These are phyloP conservation scores for Melikaiella ostensackeni DNA, from an alignment of 2,888 invertebrate species.

Conservation along the genomic window DNA sequence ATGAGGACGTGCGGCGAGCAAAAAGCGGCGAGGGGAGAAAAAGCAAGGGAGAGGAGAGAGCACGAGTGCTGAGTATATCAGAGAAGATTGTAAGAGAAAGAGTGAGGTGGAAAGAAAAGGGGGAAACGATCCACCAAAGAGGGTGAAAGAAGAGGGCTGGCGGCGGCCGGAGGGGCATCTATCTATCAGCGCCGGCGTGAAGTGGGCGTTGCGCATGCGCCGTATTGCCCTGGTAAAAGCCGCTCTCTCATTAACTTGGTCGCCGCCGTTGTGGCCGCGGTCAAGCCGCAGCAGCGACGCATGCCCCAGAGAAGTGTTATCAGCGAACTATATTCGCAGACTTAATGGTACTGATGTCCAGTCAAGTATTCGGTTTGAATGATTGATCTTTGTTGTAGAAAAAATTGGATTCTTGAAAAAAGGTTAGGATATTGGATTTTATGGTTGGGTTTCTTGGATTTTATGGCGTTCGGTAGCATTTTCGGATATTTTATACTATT, in stretches of 20 bases:
- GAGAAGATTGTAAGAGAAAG: constrained; percentile 47
- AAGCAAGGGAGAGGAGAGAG: constrained; percentile 44
- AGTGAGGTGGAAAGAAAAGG: constrained; percentile 51
- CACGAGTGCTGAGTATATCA: constrained; percentile 30
- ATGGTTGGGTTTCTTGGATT: neutral
- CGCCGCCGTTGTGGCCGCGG: constrained; percentile 80
- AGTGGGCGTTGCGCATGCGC: constrained; percentile 77
- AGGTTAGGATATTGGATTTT: neutral
- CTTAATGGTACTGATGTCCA: constrained; percentile 49
- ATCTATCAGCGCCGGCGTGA: constrained; percentile 78
- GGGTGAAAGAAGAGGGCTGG: constrained; percentile 53
- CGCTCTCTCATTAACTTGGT: constrained; percentile 77
- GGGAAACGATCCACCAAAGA: constrained; percentile 49
- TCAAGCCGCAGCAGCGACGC: constrained; percentile 69
- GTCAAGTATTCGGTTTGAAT: constrained; percentile 23
- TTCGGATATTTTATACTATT: too few species aligned
- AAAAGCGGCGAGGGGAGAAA: constrained; percentile 45
- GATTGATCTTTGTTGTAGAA: constrained; percentile 9
- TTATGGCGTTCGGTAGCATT: neutral
- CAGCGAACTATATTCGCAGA: constrained; percentile 47
- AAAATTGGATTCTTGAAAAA: neutral
- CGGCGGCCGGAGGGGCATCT: constrained; percentile 73
- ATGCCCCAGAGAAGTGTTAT: constrained; percentile 55
- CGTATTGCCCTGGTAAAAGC: constrained; percentile 75
- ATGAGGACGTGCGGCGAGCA: constrained; percentile 50